Percentiles rank a stretch among this genome's conserved stretches.
These are phyloP conservation scores for Bombyx huttoni DNA, from an alignment of 2,888 invertebrate genomes.

Conservation along the genomic window DNA sequence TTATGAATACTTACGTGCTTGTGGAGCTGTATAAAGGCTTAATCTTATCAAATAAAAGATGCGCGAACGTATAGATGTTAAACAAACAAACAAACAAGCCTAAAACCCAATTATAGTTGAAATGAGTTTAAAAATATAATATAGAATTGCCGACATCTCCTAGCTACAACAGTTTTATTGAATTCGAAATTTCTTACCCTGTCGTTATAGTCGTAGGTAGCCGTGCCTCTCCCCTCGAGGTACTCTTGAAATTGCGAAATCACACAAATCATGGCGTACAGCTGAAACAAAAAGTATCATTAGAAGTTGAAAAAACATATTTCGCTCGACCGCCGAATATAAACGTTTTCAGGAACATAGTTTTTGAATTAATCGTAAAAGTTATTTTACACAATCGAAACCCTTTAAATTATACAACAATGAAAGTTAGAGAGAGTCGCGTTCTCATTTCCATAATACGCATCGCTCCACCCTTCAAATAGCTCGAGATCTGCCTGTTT, in stretches of 20 bases:
- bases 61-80: too few relatives aligned
- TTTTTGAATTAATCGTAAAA: too few relatives aligned
- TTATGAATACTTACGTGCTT: too few relatives aligned
- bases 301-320: background rate
- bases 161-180: too few relatives aligned
- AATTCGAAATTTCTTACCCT: slow-evolving; percentile 40
- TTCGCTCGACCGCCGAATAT: background rate
- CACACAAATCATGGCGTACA: slow-evolving; percentile 87
- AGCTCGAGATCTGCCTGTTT: background rate
- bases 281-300: slow-evolving; percentile 53
- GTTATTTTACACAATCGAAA: background rate
- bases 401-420: background rate
- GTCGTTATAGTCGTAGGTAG: slow-evolving; percentile 72
- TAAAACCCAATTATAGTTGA: too few relatives aligned
- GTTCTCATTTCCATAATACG: background rate
- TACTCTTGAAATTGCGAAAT: slow-evolving; percentile 90
- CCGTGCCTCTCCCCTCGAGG: slow-evolving; percentile 79
- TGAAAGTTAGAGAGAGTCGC: background rate
- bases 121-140: too few relatives aligned
- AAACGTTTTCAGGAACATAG: too few relatives aligned
- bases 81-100: too few relatives aligned
- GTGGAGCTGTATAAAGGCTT: too few relatives aligned
- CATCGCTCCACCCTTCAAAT: background rate
- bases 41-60: too few relatives aligned
- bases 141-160: too few relatives aligned